A percentile compares a stretch with the other conserved stretches of the same genome.
Conservation (phyloP, 2,113 vertebrate genomes). For the Cheilinus undulatus region DNA sequence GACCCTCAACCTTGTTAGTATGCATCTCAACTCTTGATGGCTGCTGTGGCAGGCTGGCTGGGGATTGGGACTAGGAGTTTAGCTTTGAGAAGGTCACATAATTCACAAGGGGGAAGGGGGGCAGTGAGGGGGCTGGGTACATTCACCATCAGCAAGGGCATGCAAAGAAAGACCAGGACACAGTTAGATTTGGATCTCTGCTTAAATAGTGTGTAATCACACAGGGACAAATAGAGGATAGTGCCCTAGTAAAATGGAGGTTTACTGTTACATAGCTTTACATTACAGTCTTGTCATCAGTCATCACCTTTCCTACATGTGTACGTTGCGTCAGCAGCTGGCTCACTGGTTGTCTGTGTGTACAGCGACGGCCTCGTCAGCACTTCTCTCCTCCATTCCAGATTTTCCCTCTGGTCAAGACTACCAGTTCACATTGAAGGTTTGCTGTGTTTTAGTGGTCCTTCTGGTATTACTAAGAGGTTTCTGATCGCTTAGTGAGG, state of each 20-base stretch:
- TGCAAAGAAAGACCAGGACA: conserved; percentile 29
- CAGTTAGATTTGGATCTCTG: conserved; percentile 22
- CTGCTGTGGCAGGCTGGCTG: conserved; percentile 49
- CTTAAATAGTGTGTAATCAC: conserved; percentile 6
- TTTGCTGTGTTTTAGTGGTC: conserved; percentile 17
- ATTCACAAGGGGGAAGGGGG: conserved; percentile 43
- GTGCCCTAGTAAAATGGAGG: neutral
- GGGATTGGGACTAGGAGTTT: conserved; percentile 59
- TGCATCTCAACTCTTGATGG: conserved; percentile 32
- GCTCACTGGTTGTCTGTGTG: neutral
- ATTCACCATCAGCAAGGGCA: conserved; percentile 55
- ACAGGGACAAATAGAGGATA: neutral
- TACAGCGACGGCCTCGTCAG: conserved; percentile 53
- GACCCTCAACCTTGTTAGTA: conserved; percentile 58
- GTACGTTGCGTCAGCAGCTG: conserved; percentile 50
- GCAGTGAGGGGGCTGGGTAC: conserved; percentile 1
- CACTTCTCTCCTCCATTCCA: conserved; percentile 36
- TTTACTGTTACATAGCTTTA: neutral
- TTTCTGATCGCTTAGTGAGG: neutral
- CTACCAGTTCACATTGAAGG: neutral
- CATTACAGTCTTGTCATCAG: conserved; percentile 36
- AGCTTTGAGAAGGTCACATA: conserved; percentile 70
- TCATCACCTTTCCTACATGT: conserved; percentile 42
- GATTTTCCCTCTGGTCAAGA: conserved; percentile 17
- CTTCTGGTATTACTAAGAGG: conserved; percentile 9